Conservation (phyloP, 2,113 vertebrate species). For the Dunckerocampus dactyliophorus region DNA sequence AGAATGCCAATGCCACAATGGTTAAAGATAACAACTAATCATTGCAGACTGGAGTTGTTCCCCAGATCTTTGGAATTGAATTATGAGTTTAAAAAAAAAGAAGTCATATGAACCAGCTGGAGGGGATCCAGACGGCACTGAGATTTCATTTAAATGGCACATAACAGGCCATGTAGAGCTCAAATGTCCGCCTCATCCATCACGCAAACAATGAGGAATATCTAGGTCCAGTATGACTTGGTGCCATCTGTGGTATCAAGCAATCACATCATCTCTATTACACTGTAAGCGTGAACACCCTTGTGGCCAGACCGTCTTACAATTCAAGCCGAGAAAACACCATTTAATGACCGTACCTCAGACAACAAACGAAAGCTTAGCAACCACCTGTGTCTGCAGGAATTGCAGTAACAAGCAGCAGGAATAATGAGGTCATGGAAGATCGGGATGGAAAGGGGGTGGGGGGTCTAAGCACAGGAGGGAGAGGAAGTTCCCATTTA, state of each 20-base stretch:
- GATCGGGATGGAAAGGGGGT: constrained; percentile 31
- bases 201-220: background rate
- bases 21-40: too few relatives aligned
- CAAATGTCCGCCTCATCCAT: background rate
- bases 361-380: constrained; percentile 34
- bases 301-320: background rate
- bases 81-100: background rate
- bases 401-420: constrained; percentile 42
- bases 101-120: background rate
- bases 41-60: too few relatives aligned
- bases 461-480: constrained; percentile 52
- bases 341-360: constrained; percentile 13
- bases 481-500: constrained; percentile 67
- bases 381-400: constrained; percentile 69
- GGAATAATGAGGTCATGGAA: constrained; percentile 64
- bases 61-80: too few relatives aligned
- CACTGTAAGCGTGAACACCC: background rate
- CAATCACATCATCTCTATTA: background rate
- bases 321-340: background rate
- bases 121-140: too few relatives aligned
- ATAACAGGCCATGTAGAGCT: constrained; percentile 4
- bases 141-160: constrained; percentile 5
- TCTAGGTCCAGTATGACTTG: background rate
- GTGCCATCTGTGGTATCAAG: too few relatives aligned
- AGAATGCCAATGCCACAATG: too few relatives aligned